phyloP scores from a whole-genome alignment of 2,113 vertebrate genomes.

The Desmodus rotundus region DNA sequence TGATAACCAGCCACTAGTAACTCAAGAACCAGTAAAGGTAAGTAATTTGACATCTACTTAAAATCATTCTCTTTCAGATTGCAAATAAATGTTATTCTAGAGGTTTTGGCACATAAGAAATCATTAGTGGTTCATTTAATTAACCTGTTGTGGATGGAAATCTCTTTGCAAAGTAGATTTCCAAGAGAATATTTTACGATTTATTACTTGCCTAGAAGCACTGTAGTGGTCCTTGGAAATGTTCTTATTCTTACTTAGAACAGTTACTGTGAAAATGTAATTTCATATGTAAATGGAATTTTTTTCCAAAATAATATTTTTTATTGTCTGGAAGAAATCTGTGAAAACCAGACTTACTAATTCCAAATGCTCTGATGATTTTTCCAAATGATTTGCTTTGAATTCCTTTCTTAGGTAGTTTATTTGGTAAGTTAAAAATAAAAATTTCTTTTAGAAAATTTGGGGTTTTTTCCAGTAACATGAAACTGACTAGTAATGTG shows the following conservation, averaged over 20 bases:
- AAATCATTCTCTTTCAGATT: slow-evolving; percentile 42
- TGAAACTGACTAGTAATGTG: slow-evolving; percentile 16
- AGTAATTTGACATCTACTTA: slow-evolving; percentile 45
- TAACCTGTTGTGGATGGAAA: background rate
- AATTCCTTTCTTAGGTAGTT: slow-evolving; percentile 17
- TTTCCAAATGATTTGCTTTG: slow-evolving; percentile 25
- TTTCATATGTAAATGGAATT: background rate
- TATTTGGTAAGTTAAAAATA: slow-evolving; percentile 34
- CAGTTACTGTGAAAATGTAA: slow-evolving; percentile 18
- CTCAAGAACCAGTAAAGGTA: slow-evolving; percentile 94
- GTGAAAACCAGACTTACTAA: slow-evolving; percentile 3
- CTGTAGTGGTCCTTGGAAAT: background rate
- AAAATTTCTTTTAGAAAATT: slow-evolving; percentile 22
- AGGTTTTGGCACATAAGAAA: slow-evolving; percentile 27
- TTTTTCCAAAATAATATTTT: background rate
- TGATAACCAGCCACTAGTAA: slow-evolving; percentile 95
- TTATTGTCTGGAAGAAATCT: slow-evolving; percentile 24
- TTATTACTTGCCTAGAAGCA: background rate
- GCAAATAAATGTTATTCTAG: slow-evolving; percentile 6
- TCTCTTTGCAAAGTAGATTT: background rate
- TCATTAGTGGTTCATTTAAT: background rate
- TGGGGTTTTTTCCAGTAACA: background rate
- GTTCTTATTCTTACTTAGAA: background rate
- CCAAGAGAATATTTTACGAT: slow-evolving; percentile 7
- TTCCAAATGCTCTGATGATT: background rate